These are phyloP conservation scores for Ispidina lecontei DNA, from an alignment of 2,797 vertebrate species.

Conservation along the genomic window DNA sequence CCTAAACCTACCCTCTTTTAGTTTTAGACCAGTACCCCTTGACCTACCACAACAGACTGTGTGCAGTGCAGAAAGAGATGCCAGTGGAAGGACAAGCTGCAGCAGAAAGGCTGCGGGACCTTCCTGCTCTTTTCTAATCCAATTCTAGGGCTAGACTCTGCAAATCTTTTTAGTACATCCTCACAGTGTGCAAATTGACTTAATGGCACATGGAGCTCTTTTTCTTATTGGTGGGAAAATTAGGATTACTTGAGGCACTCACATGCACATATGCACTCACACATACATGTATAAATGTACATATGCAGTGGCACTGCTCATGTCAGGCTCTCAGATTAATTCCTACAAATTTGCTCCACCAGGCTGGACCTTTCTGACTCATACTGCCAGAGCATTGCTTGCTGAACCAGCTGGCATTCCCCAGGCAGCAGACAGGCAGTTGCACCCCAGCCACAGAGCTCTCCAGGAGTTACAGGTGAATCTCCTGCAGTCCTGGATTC, in stretches of 20 bases:
- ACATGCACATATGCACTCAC: background rate
- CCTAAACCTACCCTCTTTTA: background rate
- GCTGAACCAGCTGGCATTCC: background rate
- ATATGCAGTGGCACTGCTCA: background rate
- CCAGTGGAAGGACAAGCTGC: background rate
- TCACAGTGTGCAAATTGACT: background rate
- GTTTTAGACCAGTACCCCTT: background rate
- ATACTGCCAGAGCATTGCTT: background rate
- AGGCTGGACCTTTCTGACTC: background rate
- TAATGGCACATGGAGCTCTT: accelerated
- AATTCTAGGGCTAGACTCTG: background rate
- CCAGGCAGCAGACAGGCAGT: background rate
- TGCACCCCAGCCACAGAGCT: background rate
- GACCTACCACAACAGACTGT: background rate
- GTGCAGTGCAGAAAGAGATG: background rate
- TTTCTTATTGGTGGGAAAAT: background rate
- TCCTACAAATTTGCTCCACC: background rate
- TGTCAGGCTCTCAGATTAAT: background rate
- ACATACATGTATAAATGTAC: accelerated
- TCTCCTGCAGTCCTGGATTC: background rate
- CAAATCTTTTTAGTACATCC: background rate
- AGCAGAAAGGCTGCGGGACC: background rate
- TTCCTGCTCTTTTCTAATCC: background rate
- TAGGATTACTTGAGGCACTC: background rate
- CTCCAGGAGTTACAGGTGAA: background rate